phyloP scores from a whole-genome alignment of 2,113 vertebrate genomes.

The Meriones unguiculatus region DNA sequence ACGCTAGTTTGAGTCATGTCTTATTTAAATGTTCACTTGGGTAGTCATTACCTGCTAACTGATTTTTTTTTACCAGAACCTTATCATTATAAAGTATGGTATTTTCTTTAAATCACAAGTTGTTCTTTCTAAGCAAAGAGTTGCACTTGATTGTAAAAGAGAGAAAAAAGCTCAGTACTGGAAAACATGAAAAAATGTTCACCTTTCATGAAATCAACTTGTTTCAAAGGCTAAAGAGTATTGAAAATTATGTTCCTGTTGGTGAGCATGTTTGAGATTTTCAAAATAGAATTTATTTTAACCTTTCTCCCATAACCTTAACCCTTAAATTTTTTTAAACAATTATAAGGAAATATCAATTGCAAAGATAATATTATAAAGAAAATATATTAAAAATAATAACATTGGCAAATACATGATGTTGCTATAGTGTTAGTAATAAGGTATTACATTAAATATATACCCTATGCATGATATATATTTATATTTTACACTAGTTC shows the following conservation, averaged over 20 bases:
- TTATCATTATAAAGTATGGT: conserved; percentile 36
- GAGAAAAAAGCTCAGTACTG: conserved; percentile 18
- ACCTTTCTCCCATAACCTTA: not conserved
- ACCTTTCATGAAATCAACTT: conserved; percentile 19
- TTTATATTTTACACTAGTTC: not conserved
- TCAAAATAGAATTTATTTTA: conserved; percentile 33
- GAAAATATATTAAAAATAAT: not conserved
- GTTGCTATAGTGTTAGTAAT: not conserved
- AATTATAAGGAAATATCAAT: not conserved
- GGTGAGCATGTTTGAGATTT: not conserved
- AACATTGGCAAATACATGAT: not conserved
- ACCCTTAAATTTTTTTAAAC: not conserved
- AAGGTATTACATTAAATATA: not conserved
- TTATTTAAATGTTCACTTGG: not conserved
- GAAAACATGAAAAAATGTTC: not conserved
- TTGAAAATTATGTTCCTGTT: conserved; percentile 17
- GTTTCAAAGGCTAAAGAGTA: not conserved
- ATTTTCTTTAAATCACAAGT: conserved; percentile 57
- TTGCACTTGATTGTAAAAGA: not conserved
- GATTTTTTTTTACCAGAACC: not conserved
- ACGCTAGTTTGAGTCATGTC: not conserved
- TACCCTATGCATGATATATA: not conserved
- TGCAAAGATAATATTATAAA: not conserved
- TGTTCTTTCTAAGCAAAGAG: conserved; percentile 51
- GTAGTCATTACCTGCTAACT: not conserved